Percentiles rank a stretch among this genome's conserved stretches.
These are phyloP conservation scores for Tretioscincus oriximinensis DNA, from an alignment of 2,113 vertebrate genomes.

Conservation along the genomic window DNA sequence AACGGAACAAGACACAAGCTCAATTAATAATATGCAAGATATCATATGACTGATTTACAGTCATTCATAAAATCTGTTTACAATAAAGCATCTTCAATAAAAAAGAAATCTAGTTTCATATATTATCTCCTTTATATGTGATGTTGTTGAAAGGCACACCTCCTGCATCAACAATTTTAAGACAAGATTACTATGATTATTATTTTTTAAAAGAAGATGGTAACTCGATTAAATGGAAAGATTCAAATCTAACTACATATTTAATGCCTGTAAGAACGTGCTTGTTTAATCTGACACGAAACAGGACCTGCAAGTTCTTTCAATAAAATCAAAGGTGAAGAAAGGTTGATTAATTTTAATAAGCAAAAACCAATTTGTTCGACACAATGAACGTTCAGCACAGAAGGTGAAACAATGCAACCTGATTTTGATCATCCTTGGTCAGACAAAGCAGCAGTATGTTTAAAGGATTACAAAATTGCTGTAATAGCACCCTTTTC, in stretches of 20 bases:
- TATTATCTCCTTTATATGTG: conserved; percentile 34
- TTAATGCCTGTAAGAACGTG: conserved; percentile 60
- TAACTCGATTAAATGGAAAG: conserved; percentile 55
- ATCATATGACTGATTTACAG: neutral
- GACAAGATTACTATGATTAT: conserved; percentile 25
- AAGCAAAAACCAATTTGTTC: conserved; percentile 55
- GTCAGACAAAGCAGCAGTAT: conserved; percentile 28
- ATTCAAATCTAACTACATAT: conserved; percentile 51
- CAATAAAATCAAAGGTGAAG: conserved; percentile 54
- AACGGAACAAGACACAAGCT: neutral
- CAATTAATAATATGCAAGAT: neutral
- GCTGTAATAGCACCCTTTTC: neutral
- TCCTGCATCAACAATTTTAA: conserved; percentile 59
- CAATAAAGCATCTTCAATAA: neutral
- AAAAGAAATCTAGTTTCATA: neutral
- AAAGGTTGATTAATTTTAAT: conserved; percentile 15
- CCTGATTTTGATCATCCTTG: conserved; percentile 38
- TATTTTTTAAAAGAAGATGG: conserved; percentile 24
- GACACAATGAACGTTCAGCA: conserved; percentile 45
- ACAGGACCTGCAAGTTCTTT: conserved; percentile 49
- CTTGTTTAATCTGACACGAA: conserved; percentile 55
- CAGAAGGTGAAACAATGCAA: conserved; percentile 16
- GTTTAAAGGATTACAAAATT: neutral
- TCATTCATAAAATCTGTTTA: neutral
- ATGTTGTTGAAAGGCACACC: conserved; percentile 60